Conservation (phyloP, 2,113 vertebrate genomes). For the Scopus umbretta region DNA sequence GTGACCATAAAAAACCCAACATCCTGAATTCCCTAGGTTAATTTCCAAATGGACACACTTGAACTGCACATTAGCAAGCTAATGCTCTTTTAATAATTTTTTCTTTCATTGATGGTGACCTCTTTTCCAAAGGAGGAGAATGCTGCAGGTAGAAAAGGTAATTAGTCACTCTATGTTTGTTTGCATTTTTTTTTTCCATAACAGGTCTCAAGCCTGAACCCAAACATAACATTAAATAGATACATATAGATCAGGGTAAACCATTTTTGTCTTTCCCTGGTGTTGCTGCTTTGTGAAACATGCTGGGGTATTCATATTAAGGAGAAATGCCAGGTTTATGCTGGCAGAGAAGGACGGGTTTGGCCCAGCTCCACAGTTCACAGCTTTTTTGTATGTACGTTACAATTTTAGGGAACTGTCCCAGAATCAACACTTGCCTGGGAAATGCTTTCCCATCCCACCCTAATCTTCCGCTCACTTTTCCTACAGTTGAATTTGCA, state of each 20-base stretch:
- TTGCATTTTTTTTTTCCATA: background rate
- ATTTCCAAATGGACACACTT: background rate
- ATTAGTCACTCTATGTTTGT: background rate
- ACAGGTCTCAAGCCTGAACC: background rate
- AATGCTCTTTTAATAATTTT: background rate
- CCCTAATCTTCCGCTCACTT: background rate
- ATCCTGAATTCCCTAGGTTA: background rate
- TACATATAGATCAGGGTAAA: background rate
- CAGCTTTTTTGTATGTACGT: constrained; percentile 27
- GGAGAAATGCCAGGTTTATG: constrained; percentile 39
- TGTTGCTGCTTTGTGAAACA: background rate
- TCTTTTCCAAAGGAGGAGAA: background rate
- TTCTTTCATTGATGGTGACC: background rate
- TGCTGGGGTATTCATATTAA: background rate
- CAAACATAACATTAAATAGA: background rate
- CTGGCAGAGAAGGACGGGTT: background rate
- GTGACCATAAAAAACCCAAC: background rate
- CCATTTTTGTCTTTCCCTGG: background rate
- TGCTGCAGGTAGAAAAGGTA: background rate
- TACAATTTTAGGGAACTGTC: constrained; percentile 4
- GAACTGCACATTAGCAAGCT: background rate
- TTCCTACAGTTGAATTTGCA: background rate
- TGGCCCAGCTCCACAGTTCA: constrained; percentile 33
- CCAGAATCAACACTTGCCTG: constrained; percentile 56
- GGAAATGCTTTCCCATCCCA: constrained; percentile 35